phyloP scores from a whole-genome alignment of 2,113 vertebrate genomes.

The Crocuta crocuta region DNA sequence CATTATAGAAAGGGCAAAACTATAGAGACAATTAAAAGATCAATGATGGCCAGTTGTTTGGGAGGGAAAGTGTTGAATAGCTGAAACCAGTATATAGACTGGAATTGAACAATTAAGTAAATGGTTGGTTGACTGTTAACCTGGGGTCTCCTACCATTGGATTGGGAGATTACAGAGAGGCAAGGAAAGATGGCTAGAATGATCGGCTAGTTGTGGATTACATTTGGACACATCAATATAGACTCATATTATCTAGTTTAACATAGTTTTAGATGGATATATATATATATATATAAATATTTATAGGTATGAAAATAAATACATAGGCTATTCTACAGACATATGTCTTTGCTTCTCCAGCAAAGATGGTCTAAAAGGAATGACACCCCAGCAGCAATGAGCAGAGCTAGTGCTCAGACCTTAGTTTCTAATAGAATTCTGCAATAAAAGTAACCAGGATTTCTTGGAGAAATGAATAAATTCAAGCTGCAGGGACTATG shows the following conservation, averaged over 20 bases:
- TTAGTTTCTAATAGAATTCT: not conserved
- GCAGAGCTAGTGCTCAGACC: too few species aligned
- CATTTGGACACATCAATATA: not conserved
- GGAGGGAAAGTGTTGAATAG: not conserved
- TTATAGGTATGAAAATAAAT: not conserved
- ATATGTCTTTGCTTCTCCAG: not conserved
- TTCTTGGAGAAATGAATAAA: not conserved
- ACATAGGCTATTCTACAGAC: not conserved
- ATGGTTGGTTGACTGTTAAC: too few species aligned
- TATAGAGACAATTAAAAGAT: not conserved
- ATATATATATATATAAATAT: not conserved
- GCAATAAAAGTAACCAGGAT: not conserved
- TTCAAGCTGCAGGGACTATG: not conserved
- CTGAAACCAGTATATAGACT: not conserved
- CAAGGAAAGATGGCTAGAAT: not conserved
- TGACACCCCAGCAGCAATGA: not conserved
- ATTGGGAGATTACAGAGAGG: not conserved
- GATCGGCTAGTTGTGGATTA: not conserved
- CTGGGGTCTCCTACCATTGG: too few species aligned
- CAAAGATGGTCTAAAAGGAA: not conserved
- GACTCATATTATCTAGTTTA: not conserved
- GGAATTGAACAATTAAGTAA: not conserved
- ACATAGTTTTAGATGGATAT: not conserved
- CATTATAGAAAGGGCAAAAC: not conserved
- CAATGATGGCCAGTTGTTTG: not conserved